A percentile compares a stretch with the other conserved stretches of the same genome.
phyloP scores from a whole-genome alignment of 2,888 invertebrate genomes.

The Apodemia duryi region DNA sequence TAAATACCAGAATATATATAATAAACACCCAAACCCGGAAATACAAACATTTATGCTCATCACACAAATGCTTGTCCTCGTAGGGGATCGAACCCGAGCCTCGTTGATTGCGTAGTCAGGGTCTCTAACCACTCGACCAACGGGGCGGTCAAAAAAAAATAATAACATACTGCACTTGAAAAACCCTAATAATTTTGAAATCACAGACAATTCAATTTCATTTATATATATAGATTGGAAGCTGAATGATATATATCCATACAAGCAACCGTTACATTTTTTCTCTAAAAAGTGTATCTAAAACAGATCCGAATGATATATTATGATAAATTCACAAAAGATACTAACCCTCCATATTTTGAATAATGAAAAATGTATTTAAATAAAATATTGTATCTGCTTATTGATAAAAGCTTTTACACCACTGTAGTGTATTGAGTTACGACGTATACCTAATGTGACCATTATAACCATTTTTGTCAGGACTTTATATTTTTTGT shows the following conservation, averaged over 20 bases:
- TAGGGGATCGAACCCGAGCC: too few species aligned
- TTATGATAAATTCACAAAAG: neutral
- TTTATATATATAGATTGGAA: neutral
- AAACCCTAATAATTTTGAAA: too few species aligned
- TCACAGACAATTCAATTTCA: too few species aligned
- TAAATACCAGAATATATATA: too few species aligned
- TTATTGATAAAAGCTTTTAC: constrained; percentile 13
- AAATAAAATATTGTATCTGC: constrained; percentile 5
- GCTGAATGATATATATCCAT: neutral
- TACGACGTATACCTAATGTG: constrained; percentile 7
- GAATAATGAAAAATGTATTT: constrained; percentile 1
- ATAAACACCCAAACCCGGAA: too few species aligned
- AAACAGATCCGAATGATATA: neutral
- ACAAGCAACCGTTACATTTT: neutral
- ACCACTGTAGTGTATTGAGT: constrained; percentile 4
- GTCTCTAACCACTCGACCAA: too few species aligned
- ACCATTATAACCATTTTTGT: neutral
- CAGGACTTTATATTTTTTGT: neutral
- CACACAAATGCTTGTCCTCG: too few species aligned
- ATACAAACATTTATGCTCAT: too few species aligned
- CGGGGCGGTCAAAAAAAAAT: too few species aligned
- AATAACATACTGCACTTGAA: too few species aligned
- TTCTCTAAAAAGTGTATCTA: neutral
- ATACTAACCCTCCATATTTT: neutral
- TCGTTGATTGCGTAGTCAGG: too few species aligned